Percentiles rank a stretch among this genome's conserved stretches.
Conservation (phyloP, 2,113 vertebrate genomes). For the Callospermophilus lateralis region DNA sequence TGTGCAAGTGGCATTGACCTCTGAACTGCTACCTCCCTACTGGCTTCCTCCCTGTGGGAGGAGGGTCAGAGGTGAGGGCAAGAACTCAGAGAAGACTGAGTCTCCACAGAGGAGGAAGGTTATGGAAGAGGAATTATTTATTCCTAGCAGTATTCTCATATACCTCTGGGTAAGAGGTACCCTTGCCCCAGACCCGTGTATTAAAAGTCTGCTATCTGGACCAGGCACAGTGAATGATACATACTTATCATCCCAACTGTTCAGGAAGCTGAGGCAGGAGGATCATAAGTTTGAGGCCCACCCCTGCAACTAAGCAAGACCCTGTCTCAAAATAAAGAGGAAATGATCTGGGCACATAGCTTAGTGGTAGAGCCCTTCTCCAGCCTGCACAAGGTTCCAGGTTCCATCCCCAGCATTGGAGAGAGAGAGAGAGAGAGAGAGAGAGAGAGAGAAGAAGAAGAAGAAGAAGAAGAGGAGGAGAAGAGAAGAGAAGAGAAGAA, state of each 20-base stretch:
- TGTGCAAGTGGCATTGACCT: background rate
- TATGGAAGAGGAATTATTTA: background rate
- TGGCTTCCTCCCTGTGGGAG: background rate
- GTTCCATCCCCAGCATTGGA: too few relatives aligned
- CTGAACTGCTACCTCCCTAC: background rate
- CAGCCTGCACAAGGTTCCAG: background rate
- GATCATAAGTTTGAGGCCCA: background rate
- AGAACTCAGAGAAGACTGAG: slow-evolving; percentile 14
- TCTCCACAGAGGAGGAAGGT: background rate
- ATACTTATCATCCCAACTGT: background rate
- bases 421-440: background rate
- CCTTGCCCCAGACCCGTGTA: background rate
- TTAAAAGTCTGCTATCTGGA: background rate
- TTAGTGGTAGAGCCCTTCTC: background rate
- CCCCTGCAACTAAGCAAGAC: background rate
- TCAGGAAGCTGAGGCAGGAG: background rate
- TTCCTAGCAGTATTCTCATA: background rate
- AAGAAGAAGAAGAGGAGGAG: fast-evolving
- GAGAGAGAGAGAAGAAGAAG: background rate
- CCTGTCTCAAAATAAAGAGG: background rate
- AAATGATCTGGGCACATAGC: background rate
- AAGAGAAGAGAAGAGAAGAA: background rate
- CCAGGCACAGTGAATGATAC: background rate
- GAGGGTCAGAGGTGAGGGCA: background rate
- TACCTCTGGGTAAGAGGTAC: background rate